phyloP scores from a whole-genome alignment of 2,888 invertebrate genomes.

The Temnothorax ravouxi region DNA sequence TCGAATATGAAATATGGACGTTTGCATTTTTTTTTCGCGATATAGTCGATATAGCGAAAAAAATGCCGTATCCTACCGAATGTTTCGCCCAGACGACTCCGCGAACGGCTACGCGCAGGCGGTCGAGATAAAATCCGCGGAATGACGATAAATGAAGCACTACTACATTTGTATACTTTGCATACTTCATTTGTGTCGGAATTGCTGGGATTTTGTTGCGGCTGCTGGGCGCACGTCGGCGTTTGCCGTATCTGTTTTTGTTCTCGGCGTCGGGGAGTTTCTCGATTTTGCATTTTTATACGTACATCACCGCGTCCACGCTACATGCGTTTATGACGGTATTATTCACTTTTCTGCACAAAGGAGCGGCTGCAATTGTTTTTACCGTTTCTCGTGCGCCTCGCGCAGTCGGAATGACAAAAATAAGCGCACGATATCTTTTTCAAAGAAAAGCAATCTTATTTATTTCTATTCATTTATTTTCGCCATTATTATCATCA shows the following conservation, averaged over 20 bases:
- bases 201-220: constrained; percentile 56
- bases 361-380: constrained; percentile 41
- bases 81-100: neutral
- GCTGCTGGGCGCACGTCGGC: constrained; percentile 14
- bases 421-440: neutral
- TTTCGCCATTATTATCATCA: constrained; percentile 6
- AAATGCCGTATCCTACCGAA: constrained; percentile 13
- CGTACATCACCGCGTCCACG: neutral
- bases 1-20: constrained; percentile 8
- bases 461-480: constrained; percentile 26
- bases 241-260: constrained; percentile 42
- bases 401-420: neutral
- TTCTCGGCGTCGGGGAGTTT: constrained; percentile 23
- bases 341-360: constrained; percentile 48
- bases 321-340: constrained; percentile 14
- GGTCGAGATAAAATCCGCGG: constrained; percentile 34
- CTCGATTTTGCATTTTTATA: constrained; percentile 52
- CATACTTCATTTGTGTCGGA: constrained; percentile 49
- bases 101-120: neutral
- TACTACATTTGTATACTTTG: constrained; percentile 50
- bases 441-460: neutral
- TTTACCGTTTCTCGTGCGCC: neutral
- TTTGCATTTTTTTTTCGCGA: neutral
- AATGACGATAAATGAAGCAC: constrained; percentile 56
- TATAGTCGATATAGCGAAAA: neutral